A percentile compares a stretch with the other conserved stretches of the same genome.
Evolutionary conservation across 2,888 invertebrate genomes (phyloP).

Genomic region (Hyalella azteca): DNA sequence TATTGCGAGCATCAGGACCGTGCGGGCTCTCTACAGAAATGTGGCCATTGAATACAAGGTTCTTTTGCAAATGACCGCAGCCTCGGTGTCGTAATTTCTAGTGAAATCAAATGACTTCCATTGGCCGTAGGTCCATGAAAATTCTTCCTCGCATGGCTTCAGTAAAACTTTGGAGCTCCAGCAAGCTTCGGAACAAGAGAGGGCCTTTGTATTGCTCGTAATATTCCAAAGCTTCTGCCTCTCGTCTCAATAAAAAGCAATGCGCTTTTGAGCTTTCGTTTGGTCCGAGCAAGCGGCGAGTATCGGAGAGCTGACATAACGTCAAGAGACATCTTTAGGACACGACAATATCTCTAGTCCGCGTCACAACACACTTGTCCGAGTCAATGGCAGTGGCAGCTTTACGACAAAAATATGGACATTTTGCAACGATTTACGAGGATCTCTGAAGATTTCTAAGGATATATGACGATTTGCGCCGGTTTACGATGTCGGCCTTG

Average conservation of each 20-base stretch:
- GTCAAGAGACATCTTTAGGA: slow-evolving; percentile 15
- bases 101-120: slow-evolving; percentile 1
- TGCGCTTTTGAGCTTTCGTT: no score
- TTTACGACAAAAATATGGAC: slow-evolving; percentile 23
- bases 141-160: slow-evolving; percentile 13
- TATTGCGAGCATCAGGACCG: no score
- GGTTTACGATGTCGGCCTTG: slow-evolving; percentile 14
- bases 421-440: slow-evolving; percentile 19
- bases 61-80: no score
- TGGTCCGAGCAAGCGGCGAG: background rate
- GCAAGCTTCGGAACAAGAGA: background rate
- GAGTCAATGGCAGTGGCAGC: slow-evolving; percentile 5
- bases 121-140: background rate
- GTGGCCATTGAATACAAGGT: no score
- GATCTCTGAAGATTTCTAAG: slow-evolving; percentile 1
- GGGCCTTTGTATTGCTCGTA: background rate
- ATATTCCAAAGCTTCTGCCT: background rate
- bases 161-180: background rate
- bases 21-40: no score
- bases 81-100: no score
- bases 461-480: slow-evolving; percentile 24
- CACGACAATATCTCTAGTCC: background rate
- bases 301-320: background rate
- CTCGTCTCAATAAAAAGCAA: slow-evolving; percentile 18
- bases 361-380: slow-evolving; percentile 20